Evolutionary conservation across 1,140 invertebrate genomes (phyloP), one percentile per base, ranked within the genome.

Genomic region (Cardiocondyla obscurior): DNA sequence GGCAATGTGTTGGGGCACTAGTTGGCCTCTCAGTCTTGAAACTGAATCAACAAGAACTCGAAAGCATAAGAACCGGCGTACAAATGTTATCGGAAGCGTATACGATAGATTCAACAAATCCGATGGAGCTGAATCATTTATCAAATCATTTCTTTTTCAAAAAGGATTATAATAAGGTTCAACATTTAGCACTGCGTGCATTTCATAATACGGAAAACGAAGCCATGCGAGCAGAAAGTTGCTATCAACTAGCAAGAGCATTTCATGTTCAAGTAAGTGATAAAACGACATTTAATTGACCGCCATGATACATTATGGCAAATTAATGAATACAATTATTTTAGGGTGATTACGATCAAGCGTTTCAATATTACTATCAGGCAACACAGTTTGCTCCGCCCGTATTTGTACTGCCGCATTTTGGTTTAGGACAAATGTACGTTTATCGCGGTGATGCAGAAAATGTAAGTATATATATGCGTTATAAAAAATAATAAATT

Each of bases 61-160:
- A 99, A 74, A 97, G 97, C 4, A 99, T 99, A 86, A 96, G 98
- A 90, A 96, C 96, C 85, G 99, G 99, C 77, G 99, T 99, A 0
- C 97, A 99, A 91, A 98, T 99, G 96, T 94, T 99, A 36, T 99
- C 98, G 0, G 98, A 98, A 93, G 99, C 99, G 0, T 99, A 99
- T 91, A 98, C 97, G 1, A 98, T 99, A 89, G 99, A 99, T 94
- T 97, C 98, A 0, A 98, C 98, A 19, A 99, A 99, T 95, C 99
- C 99, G 0, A 99, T 99, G 98, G 99, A 99, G 12, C 95, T 99
- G 2, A 99, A 99, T 94, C 99, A 99, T 94, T 95, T 99, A 88
- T 99, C 99, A 0, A 99, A 99, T 94, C 99, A 99, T 95, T 99
- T 99, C 94, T 99, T 99, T 94, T 99, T 99, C 93, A 99, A 99